Base-by-base conservation (phyloP, 1,140 invertebrate genomes). In the Pectinophora gossypiella region DNA sequence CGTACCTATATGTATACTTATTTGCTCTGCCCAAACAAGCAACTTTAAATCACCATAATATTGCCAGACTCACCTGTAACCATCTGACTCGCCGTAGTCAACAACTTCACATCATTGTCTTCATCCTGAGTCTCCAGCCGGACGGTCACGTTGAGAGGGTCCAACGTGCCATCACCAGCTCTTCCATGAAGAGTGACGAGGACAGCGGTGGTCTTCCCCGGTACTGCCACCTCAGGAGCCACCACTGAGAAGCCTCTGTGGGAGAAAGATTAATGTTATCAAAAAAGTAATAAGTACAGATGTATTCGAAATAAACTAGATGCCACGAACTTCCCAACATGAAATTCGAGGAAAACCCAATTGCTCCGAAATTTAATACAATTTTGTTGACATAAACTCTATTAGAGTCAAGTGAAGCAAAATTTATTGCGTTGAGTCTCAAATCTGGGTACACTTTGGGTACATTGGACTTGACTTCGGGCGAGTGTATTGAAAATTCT, bases 231-330 rank as follows among this genome's bases (percentile, higher is more conserved):
- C 66, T 91, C 90, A 1, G 91, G 90, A 9, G 90, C 89, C 40
- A 91, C 90, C 13, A 92, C 89, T 20, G 90, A 91, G 68, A 91
- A 90, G 3, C 90, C 90, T 9, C 90, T 91, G 85, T 16, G 74
- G 83, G 70, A 65, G 59, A 50, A 42, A 50, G 1, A 22, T 19
- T n/a, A 10, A 0, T 6, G 20, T 27, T 19, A 22, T 12, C n/a
- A 7, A 7, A 32, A 32, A 32, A 12, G 1, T 32, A 3, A 32
- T 1, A 32, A 32, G 6, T 32, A 32, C 2, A 32, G 2, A 1
- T 32, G 1, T 12, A 32, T 32, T 23, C 22, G 10, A 23, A 23
- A 5, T 10, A 4, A 23, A 23, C 4, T 23, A 23, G 22, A 10
- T 23, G 22, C 10, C 22, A 23, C 4, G 4, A 23, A 23, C 22